Evolutionary conservation across 2,797 vertebrate genomes (phyloP), one percentile per base, ranked within the genome.

Genomic region (Acrossocheilus wenchowensis): DNA sequence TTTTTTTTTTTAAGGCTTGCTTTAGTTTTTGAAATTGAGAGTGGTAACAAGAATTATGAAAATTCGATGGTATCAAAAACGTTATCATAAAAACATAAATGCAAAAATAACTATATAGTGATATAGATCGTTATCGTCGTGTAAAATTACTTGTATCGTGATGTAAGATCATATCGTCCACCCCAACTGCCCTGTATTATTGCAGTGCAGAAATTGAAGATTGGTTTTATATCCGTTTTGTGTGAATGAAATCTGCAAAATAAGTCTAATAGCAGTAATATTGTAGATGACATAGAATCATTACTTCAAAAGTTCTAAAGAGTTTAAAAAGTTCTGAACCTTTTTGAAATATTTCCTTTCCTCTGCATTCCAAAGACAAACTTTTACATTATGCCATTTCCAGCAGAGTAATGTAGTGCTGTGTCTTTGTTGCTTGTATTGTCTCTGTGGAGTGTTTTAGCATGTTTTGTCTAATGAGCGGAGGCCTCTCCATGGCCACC

Each of bases 381-480:
- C 57, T 12, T 50, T 5, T 5, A 9, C 0, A 19, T 26, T 4
- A 43, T 21, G 39, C n/a, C 19, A 1, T 52, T 39, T 50, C 21
- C 12, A 12, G 45, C 21, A 39, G 48, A 6, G 50, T 7, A 41
- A 54, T 19, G 34, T 50, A 21, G 64, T 9, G 30, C 23, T 43
- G 50, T 39, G 78, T 62, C 57, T 41, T 48, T 54, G 81, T 48
- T 41, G 41, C 41, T 82, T 87, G 69, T 60, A 64, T 86, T 75
- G 84, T 60, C 83, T 85, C 62, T 87, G 84, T 66, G 45, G 66
- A 62, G 73, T 43, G 69, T 88, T 87, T 73, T 72, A 50, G 81
- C 68, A 83, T 90, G 89, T 92, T 91, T 90, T 91, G 90, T 90
- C 90, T 90, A 88, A 87, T 83, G 82, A 86, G 90, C 75, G 52